phyloP scores from a whole-genome alignment of 1,140 invertebrate genomes.

The Anadara kagoshimensis region DNA sequence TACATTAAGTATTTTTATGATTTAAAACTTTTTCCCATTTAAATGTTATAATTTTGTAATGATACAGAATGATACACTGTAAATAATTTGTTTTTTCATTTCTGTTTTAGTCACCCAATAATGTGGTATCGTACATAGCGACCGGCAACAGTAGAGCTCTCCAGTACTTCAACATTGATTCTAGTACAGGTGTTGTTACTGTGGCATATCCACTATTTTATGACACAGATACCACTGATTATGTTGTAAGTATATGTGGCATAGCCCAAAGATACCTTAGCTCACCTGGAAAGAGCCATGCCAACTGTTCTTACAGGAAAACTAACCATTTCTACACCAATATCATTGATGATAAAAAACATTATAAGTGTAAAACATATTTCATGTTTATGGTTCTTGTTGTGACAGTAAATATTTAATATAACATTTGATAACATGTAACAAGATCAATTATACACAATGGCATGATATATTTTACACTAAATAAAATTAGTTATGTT shows the following conservation, averaged over 20 bases:
- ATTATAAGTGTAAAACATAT: too few species aligned
- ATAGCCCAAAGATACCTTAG: not conserved
- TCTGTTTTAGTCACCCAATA: constrained; percentile 58
- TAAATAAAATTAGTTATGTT: too few species aligned
- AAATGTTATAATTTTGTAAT: not conserved
- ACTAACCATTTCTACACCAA: too few species aligned
- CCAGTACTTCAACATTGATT: constrained; percentile 51
- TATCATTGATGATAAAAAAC: too few species aligned
- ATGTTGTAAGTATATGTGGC: constrained; percentile 37
- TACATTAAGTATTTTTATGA: not conserved
- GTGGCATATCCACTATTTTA: constrained; percentile 29
- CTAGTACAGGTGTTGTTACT: constrained; percentile 25
- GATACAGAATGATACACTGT: not conserved
- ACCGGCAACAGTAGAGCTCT: constrained; percentile 49
- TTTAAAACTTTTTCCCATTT: not conserved
- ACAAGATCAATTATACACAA: too few species aligned
- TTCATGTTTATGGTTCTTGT: too few species aligned
- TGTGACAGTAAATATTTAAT: too few species aligned
- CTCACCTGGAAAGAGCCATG: not conserved
- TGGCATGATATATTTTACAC: too few species aligned
- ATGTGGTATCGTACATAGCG: constrained; percentile 40
- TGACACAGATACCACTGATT: constrained; percentile 30
- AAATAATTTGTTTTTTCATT: not conserved
- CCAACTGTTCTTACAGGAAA: too few species aligned
- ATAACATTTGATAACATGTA: too few species aligned